Base-by-base conservation (phyloP, 1,140 invertebrate genomes). In the Papilio polytes region DNA sequence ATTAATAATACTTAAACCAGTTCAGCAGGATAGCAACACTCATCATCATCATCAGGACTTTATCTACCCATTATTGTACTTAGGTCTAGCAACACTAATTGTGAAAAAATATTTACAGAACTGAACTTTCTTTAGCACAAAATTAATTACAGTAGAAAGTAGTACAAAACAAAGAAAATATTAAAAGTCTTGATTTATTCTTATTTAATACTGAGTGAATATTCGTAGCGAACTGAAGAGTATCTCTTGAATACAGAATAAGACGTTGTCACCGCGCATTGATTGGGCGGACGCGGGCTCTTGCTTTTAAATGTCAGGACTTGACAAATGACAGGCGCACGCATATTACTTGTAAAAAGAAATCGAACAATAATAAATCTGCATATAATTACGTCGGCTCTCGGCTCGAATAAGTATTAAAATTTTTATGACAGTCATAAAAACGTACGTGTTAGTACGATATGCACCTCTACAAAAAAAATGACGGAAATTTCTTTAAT, bases 211-310 rank as follows among this genome's bases (percentile, higher is more conserved):
- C 63, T 70, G 26, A 70, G 63, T 70, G 63, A 70, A 70, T 70
- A 70, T 70, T 70, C 59, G 22, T 12, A 63, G 59, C 63, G 63
- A 36, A 70, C 26, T 31, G 26, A 31, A 70, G 63, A 70, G 63
- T 26, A 31, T 31, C 26, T 70, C 26, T 26, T 70, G 63, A 70
- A 70, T 70, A 70, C 63, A 15, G 26, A 70, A 31, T 31, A 70
- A 70, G 63, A 26, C 63, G 63, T 36, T 70, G 63, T 70, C 63
- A 70, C 12, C 63, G 63, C 63, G 63, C 63, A 70, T 70, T 70
- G 63, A 70, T 70, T 70, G 63, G 63, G 63, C 63, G 26, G 63
- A 15, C 63, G 22, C 56, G 59, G 59, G 22, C 53, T 56, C n/a
- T 56, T 18, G n/a, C 18, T 56, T 20, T 20, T 56, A 56, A 56